A percentile compares a stretch with the other conserved stretches of the same genome.
phyloP scores from a whole-genome alignment of 1,140 invertebrate genomes.

The Drosophila arizonae region DNA sequence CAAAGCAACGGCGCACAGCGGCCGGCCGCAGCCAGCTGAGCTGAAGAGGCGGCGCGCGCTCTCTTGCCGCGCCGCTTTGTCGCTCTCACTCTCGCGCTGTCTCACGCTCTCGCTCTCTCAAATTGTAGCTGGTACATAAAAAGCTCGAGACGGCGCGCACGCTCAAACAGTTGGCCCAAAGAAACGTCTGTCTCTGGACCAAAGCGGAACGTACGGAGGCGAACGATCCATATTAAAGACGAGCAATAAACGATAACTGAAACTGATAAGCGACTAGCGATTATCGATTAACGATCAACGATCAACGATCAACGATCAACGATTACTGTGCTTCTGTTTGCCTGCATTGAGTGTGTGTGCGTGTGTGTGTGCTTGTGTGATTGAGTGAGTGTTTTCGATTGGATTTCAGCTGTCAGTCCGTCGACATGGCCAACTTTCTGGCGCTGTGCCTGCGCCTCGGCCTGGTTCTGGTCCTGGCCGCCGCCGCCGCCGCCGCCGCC shows the following conservation, averaged over 20 bases:
- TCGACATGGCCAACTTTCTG: constrained; percentile 59
- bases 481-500: constrained; percentile 11
- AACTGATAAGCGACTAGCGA: constrained; percentile 9
- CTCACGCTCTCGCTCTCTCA: constrained; percentile 6
- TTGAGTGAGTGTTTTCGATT: constrained; percentile 2
- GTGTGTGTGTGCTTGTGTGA: neutral
- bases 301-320: too few species aligned
- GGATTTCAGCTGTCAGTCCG: neutral
- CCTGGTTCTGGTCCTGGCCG: constrained; percentile 35
- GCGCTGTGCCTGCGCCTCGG: constrained; percentile 53
- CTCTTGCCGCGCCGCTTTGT: neutral
- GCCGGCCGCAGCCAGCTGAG: neutral
- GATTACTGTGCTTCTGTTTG: neutral
- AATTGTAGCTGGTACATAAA: constrained; percentile 77
- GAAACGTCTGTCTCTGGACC: constrained; percentile 76
- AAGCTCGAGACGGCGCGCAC: constrained; percentile 72
- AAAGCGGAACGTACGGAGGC: constrained; percentile 41
- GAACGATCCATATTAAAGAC: constrained; percentile 18
- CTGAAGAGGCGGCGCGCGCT: neutral
- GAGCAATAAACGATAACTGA: constrained; percentile 1
- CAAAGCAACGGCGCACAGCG: neutral
- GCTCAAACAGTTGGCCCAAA: constrained; percentile 74
- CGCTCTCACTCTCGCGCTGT: neutral
- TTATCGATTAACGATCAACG: neutral
- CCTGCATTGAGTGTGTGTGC: neutral